Conservation (phyloP, 2,113 vertebrate genomes). For the Diadophis punctatus region DNA sequence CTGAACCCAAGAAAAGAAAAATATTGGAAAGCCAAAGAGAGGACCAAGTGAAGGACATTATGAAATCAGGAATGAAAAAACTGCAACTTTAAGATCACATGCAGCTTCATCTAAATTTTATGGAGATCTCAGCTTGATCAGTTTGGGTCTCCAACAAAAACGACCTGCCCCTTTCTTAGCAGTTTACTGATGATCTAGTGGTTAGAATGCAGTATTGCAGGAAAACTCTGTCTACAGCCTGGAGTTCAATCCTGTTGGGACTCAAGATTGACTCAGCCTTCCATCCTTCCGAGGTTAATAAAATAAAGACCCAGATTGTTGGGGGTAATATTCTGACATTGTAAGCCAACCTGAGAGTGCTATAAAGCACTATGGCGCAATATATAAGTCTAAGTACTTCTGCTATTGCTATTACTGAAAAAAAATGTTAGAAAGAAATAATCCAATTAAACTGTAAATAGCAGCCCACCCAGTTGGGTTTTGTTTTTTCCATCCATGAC, state of each 20-base stretch:
- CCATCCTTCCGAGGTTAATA: neutral
- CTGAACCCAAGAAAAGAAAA: neutral
- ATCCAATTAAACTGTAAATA: neutral
- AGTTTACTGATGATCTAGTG: neutral
- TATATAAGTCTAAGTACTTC: neutral
- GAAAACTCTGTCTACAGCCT: neutral
- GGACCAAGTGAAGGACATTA: neutral
- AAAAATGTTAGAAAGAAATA: neutral
- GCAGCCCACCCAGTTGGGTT: neutral
- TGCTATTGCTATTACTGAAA: neutral
- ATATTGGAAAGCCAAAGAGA: neutral
- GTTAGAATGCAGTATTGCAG: neutral
- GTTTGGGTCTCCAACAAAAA: neutral
- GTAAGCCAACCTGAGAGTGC: neutral
- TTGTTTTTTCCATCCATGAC: neutral
- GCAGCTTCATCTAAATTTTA: neutral
- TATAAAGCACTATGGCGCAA: neutral
- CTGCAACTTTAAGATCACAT: neutral
- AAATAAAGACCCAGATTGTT: neutral
- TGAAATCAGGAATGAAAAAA: neutral
- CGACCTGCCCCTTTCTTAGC: neutral
- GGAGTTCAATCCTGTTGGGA: neutral
- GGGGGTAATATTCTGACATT: neutral
- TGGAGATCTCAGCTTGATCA: neutral
- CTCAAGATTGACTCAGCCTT: no score